Percentiles rank a stretch among this genome's conserved stretches.
Conservation (phyloP, 30 jellyfish, hydroid and myxozoan species). For the Aurelia aurita region DNA sequence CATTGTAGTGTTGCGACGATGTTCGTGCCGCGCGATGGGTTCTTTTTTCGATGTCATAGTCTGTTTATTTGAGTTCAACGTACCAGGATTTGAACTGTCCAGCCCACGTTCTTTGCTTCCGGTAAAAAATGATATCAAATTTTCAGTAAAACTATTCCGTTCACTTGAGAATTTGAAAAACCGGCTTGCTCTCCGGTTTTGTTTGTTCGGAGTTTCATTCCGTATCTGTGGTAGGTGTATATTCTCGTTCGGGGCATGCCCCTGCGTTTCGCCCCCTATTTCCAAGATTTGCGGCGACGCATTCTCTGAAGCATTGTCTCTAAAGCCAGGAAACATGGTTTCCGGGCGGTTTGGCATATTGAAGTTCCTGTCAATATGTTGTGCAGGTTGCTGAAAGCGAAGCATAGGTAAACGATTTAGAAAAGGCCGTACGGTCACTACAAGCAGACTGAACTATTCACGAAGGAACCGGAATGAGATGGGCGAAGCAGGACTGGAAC, state of each 20-base stretch:
- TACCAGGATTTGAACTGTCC: constrained; percentile 11
- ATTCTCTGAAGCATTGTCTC: constrained; percentile 16
- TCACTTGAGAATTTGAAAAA: constrained; percentile 54
- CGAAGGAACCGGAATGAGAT: too few relatives aligned
- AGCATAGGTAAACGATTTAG: neutral
- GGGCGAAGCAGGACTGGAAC: too few relatives aligned
- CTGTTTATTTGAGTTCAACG: neutral
- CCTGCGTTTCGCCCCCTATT: neutral
- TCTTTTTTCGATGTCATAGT: neutral
- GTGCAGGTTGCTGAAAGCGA: neutral
- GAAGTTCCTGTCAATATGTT: neutral
- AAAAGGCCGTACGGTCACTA: too few relatives aligned
- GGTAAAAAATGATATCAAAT: constrained; percentile 57
- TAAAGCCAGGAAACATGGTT: constrained; percentile 22
- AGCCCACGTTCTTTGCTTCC: constrained; percentile 49
- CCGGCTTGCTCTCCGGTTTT: constrained; percentile 37
- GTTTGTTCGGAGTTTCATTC: constrained; percentile 39
- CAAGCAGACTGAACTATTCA: too few relatives aligned
- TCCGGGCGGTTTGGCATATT: constrained; percentile 40
- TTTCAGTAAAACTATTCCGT: constrained; percentile 63
- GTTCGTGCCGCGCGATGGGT: neutral
- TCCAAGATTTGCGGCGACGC: constrained; percentile 22
- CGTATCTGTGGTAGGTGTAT: constrained; percentile 60
- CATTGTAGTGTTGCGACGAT: neutral
- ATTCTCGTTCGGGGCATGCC: constrained; percentile 12